phyloP scores from a whole-genome alignment of 2,797 vertebrate genomes.

The Chiroxiphia lanceolata region DNA sequence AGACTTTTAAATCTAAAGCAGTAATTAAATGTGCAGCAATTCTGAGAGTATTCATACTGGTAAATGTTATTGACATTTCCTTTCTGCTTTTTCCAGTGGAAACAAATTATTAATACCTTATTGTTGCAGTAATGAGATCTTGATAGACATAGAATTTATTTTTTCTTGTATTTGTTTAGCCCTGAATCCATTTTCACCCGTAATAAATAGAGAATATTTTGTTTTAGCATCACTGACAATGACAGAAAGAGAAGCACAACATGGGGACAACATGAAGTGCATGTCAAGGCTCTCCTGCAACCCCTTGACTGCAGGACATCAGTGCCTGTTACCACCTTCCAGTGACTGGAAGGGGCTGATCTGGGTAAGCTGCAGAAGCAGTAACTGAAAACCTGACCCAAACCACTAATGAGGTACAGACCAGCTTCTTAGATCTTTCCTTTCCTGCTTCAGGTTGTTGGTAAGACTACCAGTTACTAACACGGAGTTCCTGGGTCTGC shows the following conservation, averaged over 20 bases:
- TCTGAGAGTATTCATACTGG: not conserved
- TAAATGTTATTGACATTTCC: conserved; percentile 34
- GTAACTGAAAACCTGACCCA: not conserved
- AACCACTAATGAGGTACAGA: not conserved
- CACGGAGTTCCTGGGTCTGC: not conserved
- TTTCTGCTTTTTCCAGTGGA: not conserved
- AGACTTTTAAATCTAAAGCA: conserved; percentile 5
- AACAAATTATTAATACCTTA: conserved; percentile 20
- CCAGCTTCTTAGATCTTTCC: not conserved
- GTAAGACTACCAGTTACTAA: not conserved
- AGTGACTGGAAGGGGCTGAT: not conserved
- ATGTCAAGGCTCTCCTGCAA: not conserved
- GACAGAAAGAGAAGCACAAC: not conserved
- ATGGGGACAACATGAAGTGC: not conserved
- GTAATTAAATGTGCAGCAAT: conserved; percentile 22
- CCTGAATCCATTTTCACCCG: not conserved
- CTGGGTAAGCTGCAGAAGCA: not conserved
- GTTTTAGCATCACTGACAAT: not conserved
- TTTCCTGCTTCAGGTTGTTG: not conserved
- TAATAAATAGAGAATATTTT: not conserved
- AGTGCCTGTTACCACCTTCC: not conserved
- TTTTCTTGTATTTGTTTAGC: not conserved
- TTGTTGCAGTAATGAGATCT: conserved; percentile 12
- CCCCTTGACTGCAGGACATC: not conserved
- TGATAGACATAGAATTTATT: not conserved